A percentile compares a stretch with the other conserved stretches of the same genome.
These are phyloP conservation scores for Neelides sp. DNA, from an alignment of 1,140 invertebrate genomes.

Conservation along the genomic window DNA sequence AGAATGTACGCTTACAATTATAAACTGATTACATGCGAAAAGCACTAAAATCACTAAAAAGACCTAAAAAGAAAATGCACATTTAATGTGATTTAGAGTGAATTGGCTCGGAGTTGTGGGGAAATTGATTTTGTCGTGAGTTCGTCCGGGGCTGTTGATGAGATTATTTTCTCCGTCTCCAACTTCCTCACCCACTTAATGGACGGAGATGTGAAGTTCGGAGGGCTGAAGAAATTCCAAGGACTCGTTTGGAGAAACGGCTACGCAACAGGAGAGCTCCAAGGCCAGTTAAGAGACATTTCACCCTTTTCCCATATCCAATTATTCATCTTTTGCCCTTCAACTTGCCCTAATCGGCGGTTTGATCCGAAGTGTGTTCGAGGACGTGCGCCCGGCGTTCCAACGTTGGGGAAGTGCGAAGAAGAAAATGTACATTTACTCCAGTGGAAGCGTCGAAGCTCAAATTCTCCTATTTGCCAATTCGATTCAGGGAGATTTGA, in stretches of 20 bases:
- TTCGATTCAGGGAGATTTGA: conserved; percentile 60
- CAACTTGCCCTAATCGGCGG: neutral
- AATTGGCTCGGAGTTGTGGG: conserved; percentile 38
- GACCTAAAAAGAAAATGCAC: no score
- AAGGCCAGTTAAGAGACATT: conserved; percentile 69
- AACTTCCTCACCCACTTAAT: no score
- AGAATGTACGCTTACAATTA: no score
- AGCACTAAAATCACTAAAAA: no score
- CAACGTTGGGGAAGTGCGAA: conserved; percentile 54
- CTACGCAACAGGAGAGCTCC: conserved; percentile 59
- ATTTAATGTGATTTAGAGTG: neutral
- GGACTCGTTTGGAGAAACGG: conserved; percentile 77
- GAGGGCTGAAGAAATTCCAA: conserved; percentile 70
- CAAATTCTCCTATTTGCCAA: conserved; percentile 77
- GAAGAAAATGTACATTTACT: conserved; percentile 70
- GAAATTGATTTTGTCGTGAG: conserved; percentile 62
- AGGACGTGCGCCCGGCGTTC: conserved; percentile 64
- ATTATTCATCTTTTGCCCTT: neutral
- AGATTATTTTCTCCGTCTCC: no score
- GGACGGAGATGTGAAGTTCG: conserved; percentile 62
- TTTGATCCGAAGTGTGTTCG: conserved; percentile 54
- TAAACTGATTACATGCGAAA: no score
- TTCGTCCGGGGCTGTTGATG: no score
- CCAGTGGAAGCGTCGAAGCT: conserved; percentile 78
- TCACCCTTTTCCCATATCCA: neutral